These are phyloP conservation scores for Margaritifera margaritifera DNA, from an alignment of 2,888 invertebrate genomes.

Conservation along the genomic window DNA sequence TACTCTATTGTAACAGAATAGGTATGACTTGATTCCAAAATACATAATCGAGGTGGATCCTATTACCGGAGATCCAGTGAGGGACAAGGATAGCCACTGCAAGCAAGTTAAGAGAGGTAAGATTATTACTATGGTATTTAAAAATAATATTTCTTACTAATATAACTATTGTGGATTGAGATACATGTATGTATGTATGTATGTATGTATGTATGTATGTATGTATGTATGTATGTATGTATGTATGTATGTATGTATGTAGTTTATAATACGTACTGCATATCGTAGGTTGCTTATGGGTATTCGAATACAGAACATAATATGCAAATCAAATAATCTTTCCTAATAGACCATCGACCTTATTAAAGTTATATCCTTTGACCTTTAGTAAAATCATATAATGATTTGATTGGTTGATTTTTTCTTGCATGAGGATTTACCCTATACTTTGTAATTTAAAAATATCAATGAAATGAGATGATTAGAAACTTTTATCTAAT, in stretches of 20 bases:
- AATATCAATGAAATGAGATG: conserved; percentile 1
- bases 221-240: conserved; percentile 16
- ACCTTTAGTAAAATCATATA: no score
- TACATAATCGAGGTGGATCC: conserved; percentile 25
- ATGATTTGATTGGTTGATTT: no score
- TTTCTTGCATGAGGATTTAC: no score
- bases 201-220: conserved; percentile 17
- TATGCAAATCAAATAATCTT: no score
- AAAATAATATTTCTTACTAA: no score
- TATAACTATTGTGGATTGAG: no score
- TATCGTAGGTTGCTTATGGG: no score
- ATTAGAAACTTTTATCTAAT: neutral
- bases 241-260: conserved; percentile 22
- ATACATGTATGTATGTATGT: neutral
- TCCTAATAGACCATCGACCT: no score
- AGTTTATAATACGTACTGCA: no score
- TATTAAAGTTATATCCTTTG: no score
- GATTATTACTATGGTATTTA: neutral
- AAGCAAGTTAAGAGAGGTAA: conserved; percentile 23
- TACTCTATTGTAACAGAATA: conserved; percentile 22
- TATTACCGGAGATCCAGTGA: conserved; percentile 19
- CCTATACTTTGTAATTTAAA: no score
- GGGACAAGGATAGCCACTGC: conserved; percentile 29
- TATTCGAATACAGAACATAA: no score
- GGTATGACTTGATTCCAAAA: conserved; percentile 26